These are phyloP conservation scores for Pangasius krempfi DNA, from an alignment of 2,797 vertebrate species.

Conservation along the genomic window DNA sequence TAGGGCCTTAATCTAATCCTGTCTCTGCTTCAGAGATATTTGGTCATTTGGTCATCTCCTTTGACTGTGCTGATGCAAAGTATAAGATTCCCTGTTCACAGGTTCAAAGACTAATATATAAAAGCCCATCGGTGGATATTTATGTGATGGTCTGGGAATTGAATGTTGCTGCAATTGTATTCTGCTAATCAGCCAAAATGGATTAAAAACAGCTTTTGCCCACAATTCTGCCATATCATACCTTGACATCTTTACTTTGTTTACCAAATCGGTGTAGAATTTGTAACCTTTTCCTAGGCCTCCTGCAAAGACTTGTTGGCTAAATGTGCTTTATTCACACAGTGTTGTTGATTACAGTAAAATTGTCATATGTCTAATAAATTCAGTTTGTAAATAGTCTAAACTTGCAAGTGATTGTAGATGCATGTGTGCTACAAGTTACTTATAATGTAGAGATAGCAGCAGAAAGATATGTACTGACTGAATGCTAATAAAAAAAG, in stretches of 20 bases:
- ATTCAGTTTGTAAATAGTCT: background rate
- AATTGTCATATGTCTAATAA: background rate
- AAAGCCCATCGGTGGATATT: background rate
- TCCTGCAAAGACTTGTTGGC: background rate
- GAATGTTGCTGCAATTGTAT: background rate
- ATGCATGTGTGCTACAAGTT: background rate
- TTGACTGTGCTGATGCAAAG: conserved; percentile 45
- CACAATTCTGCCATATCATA: background rate
- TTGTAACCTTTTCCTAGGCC: background rate
- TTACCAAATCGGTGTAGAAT: background rate
- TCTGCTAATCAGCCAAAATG: background rate
- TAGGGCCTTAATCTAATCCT: conserved; percentile 35
- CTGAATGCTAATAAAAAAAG: background rate
- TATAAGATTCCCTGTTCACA: conserved; percentile 26
- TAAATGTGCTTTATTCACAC: background rate
- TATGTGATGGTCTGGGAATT: background rate
- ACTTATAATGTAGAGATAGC: background rate
- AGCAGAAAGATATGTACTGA: background rate
- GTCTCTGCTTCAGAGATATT: conserved; percentile 31
- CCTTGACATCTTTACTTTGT: background rate
- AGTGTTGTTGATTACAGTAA: background rate
- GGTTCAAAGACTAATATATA: conserved; percentile 41
- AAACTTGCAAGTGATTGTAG: background rate
- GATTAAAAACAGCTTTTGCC: background rate
- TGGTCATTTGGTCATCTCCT: conserved; percentile 11